Evolutionary conservation across 2,113 vertebrate genomes (phyloP), one percentile per base, ranked within the genome.

Genomic region (Percina caprodes): DNA sequence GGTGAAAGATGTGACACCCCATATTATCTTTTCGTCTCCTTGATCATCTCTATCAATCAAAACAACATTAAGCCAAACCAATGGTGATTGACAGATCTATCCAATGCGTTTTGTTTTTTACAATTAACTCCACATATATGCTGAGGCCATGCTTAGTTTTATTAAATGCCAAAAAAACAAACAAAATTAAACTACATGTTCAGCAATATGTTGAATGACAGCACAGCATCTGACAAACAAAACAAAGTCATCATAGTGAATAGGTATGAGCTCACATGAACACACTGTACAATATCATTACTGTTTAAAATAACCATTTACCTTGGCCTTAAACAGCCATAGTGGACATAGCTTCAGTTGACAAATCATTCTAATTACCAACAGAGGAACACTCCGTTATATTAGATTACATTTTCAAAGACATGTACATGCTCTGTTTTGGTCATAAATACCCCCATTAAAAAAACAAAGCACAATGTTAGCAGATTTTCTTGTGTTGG

Each of bases 101-200:
- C 39, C 9, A 39, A 39, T 39, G 11, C 12, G 10, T 35, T 2
- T 23, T 3, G 0, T 75, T 77, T 69, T 58, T 24, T 11, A 24
- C 3, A 68, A 60, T 49, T 1, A 83, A 74, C 19, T 51, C 46
- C 48, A 69, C 51, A 58, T 55, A 13, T 67, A 70, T 68, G 65
- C 46, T 92, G 94, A 96, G 96, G 95, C 95, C 97, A 98, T 98
- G 98, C 98, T 95, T 89, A 68, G 81, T 88, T 99, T 98, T 98
- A 98, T 97, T 99, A 84, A 95, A 96, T 95, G 94, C 92, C 95
- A 94, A 93, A 94, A 94, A 78, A 85, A 87, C 85, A 92, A 92
- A 94, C 82, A 69, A 76, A 84, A 83, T 51, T 10, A 80, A 73
- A 74, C 39, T 67, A 86, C 79, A 83, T 66, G 91, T 96, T 93